Base-by-base conservation (phyloP, 2,888 invertebrate genomes). In the Apomyelois bistriatella region DNA sequence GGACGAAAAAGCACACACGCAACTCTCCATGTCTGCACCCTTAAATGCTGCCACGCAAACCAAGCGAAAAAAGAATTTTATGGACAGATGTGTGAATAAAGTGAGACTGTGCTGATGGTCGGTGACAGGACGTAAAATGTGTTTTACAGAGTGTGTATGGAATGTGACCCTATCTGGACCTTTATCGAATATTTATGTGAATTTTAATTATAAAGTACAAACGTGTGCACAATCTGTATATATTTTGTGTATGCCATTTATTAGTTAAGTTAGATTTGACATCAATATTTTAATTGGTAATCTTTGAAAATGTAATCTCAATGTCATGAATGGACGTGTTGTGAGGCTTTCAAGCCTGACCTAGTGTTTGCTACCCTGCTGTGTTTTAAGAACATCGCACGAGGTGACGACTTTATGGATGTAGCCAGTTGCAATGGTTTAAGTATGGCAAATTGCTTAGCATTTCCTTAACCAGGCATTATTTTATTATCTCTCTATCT, bases 61-160 rank as follows among this genome's bases (percentile, higher is more conserved):
- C 7, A 94, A 94, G 79, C 91, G 93, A 72, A 94, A 94, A 81
- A 93, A 94, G 76, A 96, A 95, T 82, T 96, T 96, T 80, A 95
- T 96, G 93, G 96, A 96, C 91, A 92, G 94, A 80, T 95, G 95
- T 85, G 94, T 95, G 67, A 95, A 94, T 87, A 95, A 95, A 93
- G 94, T 95, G 83, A 93, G 94, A 91, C 94, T 94, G 73, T 88
- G 88, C 91, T 95, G 78, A 95, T 93, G 65, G 66, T 70, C 63
- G 67, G 68, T 68, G 65, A 35, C 41, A 35, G 36, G 15, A 52
- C 48, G 38, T 55, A 60, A 60, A n/a, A 40, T 56, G 58, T 62
- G 56, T 61, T 63, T 55, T 73, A 78, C 81, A 82, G 82, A 78
- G 86, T 86, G 88, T 88, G 85, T 86, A 79, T 76, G 74, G 65